Base-by-base conservation (phyloP, 2,888 invertebrate species). In the Chloroclysta siterata region DNA sequence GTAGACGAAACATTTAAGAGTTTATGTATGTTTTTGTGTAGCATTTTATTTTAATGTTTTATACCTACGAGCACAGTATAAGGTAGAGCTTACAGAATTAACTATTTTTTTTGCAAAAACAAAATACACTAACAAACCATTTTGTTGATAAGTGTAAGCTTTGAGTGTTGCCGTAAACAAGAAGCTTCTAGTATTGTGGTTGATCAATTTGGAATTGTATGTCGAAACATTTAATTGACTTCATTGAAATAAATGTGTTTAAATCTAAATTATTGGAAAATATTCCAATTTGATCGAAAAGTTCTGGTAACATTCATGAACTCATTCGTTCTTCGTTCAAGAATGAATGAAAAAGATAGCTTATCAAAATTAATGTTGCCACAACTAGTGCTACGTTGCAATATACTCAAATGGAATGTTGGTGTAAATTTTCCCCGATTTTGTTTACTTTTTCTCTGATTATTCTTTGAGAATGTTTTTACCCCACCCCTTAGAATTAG, bases 391-490 rank as follows among this genome's bases (percentile, higher is more conserved):
- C 83, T 82, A 78, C 74, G 83, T 85, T 87, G 88, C 87, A 84
- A 87, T 79, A 77, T 72, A 85, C 81, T 89, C 94, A 94, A 94
- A 94, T 94, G 94, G 94, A 94, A 94, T 94, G 94, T 94, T 94
- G 94, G 94, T 94, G 94, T 94, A 94, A 85, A 89, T 88, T 91
- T 86, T 80, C 74, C 78, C 77, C 74, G 73, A 75, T 80, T 85
- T 84, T 81, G 73, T 81, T 80, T 79, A 44, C 44, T 47, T 59
- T 14, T 68, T 81, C 79, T 79, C 52, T 44, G 48, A 54, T 14
- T 69, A 62, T 65, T 51, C 81, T 85, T 81, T 88, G 78, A 81
- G 96, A 95, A 96, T 96, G 96, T 95, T 94, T 94, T 74, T 55
- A 68, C 81, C 89, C 91, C 78, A 70, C 70, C 78, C 84, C 71